phyloP scores from a whole-genome alignment of 2,888 invertebrate genomes.

The Anaspis maculata region DNA sequence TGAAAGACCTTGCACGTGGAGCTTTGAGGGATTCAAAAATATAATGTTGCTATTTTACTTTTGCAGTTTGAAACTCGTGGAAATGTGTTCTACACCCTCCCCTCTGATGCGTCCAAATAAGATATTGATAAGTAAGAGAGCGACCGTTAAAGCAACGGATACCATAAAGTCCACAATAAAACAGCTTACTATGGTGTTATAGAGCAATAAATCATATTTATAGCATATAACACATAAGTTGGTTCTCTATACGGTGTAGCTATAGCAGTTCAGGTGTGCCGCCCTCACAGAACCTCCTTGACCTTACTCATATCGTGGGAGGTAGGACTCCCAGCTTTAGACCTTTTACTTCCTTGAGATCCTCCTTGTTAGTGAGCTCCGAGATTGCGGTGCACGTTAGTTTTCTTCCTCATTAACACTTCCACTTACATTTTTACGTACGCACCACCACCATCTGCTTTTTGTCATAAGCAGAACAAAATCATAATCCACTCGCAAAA shows the following conservation, averaged over 20 bases:
- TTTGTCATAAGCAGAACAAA: no score
- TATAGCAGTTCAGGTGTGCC: conserved; percentile 21
- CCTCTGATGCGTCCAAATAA: not conserved
- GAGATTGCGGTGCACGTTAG: no score
- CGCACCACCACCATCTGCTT: no score
- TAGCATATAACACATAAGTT: conserved; percentile 10
- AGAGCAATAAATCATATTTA: conserved; percentile 15
- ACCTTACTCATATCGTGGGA: conserved; percentile 19
- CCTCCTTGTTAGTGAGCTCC: no score
- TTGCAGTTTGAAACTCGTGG: no score
- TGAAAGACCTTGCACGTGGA: no score
- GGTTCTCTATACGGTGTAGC: conserved; percentile 12
- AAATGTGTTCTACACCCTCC: no score
- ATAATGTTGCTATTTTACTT: no score
- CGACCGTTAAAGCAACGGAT: conserved; percentile 7
- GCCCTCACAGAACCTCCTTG: conserved; percentile 25
- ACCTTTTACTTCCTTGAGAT: conserved; percentile 13
- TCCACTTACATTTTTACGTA: no score
- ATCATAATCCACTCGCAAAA: no score
- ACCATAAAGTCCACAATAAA: conserved; percentile 9
- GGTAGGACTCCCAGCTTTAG: conserved; percentile 10
- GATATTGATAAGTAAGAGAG: conserved; percentile 2
- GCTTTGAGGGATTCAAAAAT: no score
- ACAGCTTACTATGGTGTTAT: conserved; percentile 12
- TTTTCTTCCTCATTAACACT: no score